A percentile compares a stretch with the other conserved stretches of the same genome.
Conservation (phyloP, 2,113 vertebrate genomes). For the Colaptes auratus region DNA sequence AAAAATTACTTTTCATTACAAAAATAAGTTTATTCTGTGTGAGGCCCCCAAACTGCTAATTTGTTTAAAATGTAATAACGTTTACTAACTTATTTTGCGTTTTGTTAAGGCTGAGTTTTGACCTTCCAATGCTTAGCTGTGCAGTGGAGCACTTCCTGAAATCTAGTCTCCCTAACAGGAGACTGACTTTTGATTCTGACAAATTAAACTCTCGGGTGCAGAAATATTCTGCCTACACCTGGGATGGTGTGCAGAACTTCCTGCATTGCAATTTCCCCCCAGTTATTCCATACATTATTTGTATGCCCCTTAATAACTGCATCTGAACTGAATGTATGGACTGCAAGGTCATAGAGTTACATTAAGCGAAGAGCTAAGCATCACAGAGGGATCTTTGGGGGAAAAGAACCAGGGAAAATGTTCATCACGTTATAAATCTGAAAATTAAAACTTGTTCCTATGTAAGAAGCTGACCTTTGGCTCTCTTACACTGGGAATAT, state of each 20-base stretch:
- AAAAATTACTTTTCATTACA: conserved; percentile 11
- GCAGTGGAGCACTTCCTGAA: not conserved
- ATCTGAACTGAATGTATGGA: not conserved
- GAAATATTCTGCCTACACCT: not conserved
- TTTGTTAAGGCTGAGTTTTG: not conserved
- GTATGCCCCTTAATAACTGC: not conserved
- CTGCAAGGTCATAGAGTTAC: not conserved
- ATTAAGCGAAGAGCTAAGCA: not conserved
- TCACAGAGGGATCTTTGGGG: not conserved
- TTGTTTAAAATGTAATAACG: not conserved
- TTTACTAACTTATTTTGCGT: conserved; percentile 31
- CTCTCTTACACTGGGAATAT: not conserved
- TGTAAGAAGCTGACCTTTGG: not conserved
- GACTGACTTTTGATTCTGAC: not conserved
- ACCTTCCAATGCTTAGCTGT: not conserved
- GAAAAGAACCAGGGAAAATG: not conserved
- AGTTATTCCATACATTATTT: not conserved
- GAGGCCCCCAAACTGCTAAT: not conserved
- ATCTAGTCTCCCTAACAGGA: not conserved
- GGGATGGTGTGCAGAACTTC: not conserved
- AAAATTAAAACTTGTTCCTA: not conserved
- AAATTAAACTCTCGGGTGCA: not conserved
- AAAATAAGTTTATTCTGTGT: not conserved
- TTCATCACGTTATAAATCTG: not conserved
- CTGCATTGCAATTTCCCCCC: not conserved